phyloP scores from a whole-genome alignment of 2,888 invertebrate species.

The Eristalinus sepulchralis region DNA sequence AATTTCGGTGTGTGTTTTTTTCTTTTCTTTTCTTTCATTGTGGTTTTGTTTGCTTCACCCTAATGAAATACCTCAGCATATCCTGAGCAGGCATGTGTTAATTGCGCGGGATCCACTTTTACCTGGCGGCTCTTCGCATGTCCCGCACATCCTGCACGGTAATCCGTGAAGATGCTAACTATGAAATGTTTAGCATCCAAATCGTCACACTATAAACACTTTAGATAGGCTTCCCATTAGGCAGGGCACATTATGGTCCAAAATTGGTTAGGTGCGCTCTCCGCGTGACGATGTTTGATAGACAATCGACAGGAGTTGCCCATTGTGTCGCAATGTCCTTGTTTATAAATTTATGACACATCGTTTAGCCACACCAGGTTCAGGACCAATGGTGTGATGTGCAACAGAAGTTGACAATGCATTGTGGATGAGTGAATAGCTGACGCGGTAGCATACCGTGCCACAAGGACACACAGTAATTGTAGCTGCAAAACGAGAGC shows the following conservation, averaged over 20 bases:
- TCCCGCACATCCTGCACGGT: slow-evolving; percentile 12
- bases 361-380: slow-evolving; percentile 38
- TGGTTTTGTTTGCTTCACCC: background rate
- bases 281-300: slow-evolving; percentile 53
- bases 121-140: slow-evolving; percentile 11
- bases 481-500: slow-evolving; percentile 23
- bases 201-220: slow-evolving; percentile 64
- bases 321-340: slow-evolving; percentile 64
- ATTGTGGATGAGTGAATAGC: slow-evolving; percentile 18
- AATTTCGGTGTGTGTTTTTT: slow-evolving; percentile 15
- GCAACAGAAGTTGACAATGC: slow-evolving; percentile 23
- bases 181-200: slow-evolving; percentile 54
- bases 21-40: slow-evolving; percentile 3
- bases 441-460: slow-evolving; percentile 54
- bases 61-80: slow-evolving; percentile 39
- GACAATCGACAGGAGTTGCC: slow-evolving; percentile 46
- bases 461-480: slow-evolving; percentile 46
- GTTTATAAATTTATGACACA: slow-evolving; percentile 60
- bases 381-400: slow-evolving; percentile 15
- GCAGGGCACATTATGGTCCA: slow-evolving; percentile 28
- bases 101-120: slow-evolving; percentile 52
- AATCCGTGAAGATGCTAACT: slow-evolving; percentile 58
- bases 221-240: slow-evolving; percentile 64
- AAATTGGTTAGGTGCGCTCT: slow-evolving; percentile 64
- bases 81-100: slow-evolving; percentile 42